Conservation (phyloP, 2,797 vertebrate genomes). For the Glyptemys insculpta region DNA sequence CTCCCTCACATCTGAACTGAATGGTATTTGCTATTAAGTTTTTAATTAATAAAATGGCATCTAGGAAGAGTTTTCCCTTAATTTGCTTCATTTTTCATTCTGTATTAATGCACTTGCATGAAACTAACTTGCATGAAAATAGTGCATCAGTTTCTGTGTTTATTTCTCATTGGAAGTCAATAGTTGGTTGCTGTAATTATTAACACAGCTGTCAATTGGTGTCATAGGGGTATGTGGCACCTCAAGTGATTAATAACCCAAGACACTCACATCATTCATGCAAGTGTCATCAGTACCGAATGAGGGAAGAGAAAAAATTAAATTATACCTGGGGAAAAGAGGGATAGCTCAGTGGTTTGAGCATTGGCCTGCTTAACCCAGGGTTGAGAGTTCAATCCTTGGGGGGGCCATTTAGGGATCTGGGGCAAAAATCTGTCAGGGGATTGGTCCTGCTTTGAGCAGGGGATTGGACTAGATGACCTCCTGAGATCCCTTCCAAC, state of each 20-base stretch:
- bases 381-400: too few relatives aligned
- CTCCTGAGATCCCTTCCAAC: too few relatives aligned
- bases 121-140: background rate
- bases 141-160: background rate
- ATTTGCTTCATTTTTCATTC: accelerated
- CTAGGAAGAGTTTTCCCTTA: background rate
- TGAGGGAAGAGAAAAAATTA: background rate
- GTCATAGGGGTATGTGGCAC: background rate
- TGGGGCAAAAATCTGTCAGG: too few relatives aligned
- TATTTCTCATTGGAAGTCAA: background rate
- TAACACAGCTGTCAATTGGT: background rate
- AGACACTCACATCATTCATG: accelerated
- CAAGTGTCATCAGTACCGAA: background rate
- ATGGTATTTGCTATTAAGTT: background rate
- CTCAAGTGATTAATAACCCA: background rate
- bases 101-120: accelerated
- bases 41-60: background rate
- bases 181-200: background rate
- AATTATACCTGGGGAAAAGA: background rate
- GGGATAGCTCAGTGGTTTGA: too few relatives aligned
- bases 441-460: too few relatives aligned
- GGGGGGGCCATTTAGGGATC: too few relatives aligned
- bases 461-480: too few relatives aligned
- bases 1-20: background rate
- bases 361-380: too few relatives aligned